phyloP scores from a whole-genome alignment of 2,113 vertebrate genomes.

The Gallinago paraguaiae region DNA sequence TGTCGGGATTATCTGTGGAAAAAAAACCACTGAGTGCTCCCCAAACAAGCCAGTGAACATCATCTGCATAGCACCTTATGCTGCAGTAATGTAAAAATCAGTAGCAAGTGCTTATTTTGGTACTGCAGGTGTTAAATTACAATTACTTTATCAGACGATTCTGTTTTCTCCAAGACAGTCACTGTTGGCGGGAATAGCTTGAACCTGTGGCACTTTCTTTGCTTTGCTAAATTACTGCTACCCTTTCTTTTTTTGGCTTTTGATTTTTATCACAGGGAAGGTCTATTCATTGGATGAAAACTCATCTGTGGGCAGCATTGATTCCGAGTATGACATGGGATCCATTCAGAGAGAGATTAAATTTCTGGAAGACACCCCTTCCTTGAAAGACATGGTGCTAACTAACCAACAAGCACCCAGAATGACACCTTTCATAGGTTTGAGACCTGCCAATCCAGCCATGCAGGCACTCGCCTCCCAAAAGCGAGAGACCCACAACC shows the following conservation, averaged over 20 bases:
- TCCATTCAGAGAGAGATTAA: conserved; percentile 87
- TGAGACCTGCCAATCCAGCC: conserved; percentile 86
- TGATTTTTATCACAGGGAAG: conserved; percentile 79
- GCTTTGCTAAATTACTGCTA: background rate
- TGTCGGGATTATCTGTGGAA: accelerated
- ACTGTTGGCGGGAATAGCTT: background rate
- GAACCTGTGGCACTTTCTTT: background rate
- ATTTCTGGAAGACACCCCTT: conserved; percentile 85
- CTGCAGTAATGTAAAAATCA: background rate
- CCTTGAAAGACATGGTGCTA: conserved; percentile 83
- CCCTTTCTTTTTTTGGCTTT: background rate
- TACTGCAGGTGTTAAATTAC: background rate
- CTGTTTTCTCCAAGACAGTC: background rate
- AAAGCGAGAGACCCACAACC: conserved; percentile 91
- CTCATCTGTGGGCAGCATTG: conserved; percentile 88
- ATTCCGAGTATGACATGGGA: conserved; percentile 91
- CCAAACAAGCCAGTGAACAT: background rate
- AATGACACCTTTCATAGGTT: conserved; percentile 81
- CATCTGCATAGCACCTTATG: background rate
- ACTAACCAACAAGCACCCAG: conserved; percentile 75
- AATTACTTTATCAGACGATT: background rate
- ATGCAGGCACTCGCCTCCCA: conserved; percentile 88
- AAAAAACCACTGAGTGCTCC: accelerated
- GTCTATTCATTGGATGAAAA: conserved; percentile 86
- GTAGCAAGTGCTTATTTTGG: background rate